These are phyloP conservation scores for Laupala kohalensis DNA, from an alignment of 1,140 invertebrate species.

Conservation along the genomic window DNA sequence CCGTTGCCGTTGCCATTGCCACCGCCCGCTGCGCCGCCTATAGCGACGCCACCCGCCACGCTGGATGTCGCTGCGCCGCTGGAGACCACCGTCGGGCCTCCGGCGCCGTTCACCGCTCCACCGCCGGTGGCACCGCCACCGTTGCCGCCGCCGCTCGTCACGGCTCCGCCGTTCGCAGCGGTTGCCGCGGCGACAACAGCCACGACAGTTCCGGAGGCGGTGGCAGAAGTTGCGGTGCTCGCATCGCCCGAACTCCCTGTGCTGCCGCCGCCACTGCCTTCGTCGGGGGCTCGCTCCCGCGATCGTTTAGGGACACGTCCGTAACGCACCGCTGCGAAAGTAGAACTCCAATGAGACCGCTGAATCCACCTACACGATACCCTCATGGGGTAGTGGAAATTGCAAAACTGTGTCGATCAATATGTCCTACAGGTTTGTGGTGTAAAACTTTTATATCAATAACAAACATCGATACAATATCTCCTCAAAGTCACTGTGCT, in stretches of 20 bases:
- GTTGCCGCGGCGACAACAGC: too few relatives aligned
- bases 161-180: constrained; percentile 25
- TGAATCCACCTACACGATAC: too few relatives aligned
- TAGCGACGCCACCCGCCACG: constrained; percentile 11
- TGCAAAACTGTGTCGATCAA: too few relatives aligned
- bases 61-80: constrained; percentile 10
- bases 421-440: too few relatives aligned
- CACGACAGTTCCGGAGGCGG: constrained; percentile 23
- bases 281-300: constrained; percentile 56
- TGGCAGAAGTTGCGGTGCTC: constrained; percentile 21
- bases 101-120: constrained; percentile 18
- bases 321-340: constrained; percentile 76
- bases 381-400: too few relatives aligned
- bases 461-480: too few relatives aligned
- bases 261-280: constrained; percentile 26
- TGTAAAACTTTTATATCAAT: too few relatives aligned
- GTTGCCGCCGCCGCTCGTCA: constrained; percentile 29
- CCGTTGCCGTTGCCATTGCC: constrained; percentile 16
- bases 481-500: too few relatives aligned
- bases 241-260: constrained; percentile 25
- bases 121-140: constrained; percentile 29
- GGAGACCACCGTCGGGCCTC: constrained; percentile 13
- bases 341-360: too few relatives aligned
- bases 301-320: constrained; percentile 89
- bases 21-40: constrained; percentile 20